These are phyloP conservation scores for Saimiri boliviensis DNA, from an alignment of 2,113 vertebrate species.

Conservation along the genomic window DNA sequence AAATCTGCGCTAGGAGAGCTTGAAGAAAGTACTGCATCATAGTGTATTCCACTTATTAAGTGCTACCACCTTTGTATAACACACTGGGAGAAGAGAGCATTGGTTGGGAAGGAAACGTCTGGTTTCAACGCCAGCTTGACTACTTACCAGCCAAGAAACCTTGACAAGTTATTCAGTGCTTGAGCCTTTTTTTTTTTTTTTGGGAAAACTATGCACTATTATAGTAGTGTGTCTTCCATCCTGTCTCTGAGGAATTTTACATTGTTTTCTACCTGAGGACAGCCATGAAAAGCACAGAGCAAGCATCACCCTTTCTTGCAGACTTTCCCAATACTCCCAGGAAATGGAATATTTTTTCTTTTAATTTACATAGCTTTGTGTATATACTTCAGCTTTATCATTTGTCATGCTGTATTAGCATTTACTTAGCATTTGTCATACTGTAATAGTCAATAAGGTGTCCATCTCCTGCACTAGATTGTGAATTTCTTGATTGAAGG, in stretches of 20 bases:
- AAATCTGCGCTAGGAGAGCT: neutral
- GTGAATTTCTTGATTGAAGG: neutral
- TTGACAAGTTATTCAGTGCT: neutral
- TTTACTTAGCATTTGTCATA: neutral
- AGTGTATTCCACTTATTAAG: neutral
- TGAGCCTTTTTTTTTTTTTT: neutral
- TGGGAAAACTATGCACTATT: neutral
- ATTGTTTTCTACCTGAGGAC: neutral
- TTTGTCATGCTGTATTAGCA: neutral
- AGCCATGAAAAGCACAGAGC: neutral
- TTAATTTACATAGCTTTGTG: neutral
- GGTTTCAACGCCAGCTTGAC: neutral
- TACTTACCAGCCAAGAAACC: neutral
- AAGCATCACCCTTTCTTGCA: accelerated
- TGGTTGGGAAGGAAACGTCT: neutral
- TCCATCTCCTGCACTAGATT: neutral
- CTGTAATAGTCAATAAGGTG: neutral
- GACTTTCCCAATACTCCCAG: neutral
- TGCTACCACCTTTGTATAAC: neutral
- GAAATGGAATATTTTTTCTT: neutral
- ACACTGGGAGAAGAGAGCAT: neutral
- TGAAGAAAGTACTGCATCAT: neutral
- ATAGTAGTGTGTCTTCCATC: neutral
- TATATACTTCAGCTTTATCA: neutral
- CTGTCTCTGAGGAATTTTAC: neutral